These are phyloP conservation scores for Oscheius sp. DNA, from an alignment of 2,888 invertebrate species.

Conservation along the genomic window DNA sequence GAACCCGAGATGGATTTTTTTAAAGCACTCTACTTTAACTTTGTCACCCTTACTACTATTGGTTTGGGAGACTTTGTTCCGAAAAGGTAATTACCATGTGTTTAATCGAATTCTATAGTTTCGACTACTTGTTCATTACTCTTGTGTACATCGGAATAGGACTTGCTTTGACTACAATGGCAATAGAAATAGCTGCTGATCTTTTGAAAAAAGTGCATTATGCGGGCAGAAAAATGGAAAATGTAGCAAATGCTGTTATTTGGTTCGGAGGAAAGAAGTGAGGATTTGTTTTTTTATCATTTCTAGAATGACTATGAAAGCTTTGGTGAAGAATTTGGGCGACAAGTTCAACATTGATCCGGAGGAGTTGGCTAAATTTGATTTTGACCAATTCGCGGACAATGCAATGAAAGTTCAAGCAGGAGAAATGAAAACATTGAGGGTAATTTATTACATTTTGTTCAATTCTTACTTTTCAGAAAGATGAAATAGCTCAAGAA, in stretches of 20 bases:
- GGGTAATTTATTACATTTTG: background rate
- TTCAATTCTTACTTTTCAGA: background rate
- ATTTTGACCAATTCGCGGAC: constrained; percentile 65
- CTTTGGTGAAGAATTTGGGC: constrained; percentile 64
- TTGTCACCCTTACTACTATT: constrained; percentile 65
- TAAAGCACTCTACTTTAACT: constrained; percentile 67
- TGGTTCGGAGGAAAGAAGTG: constrained; percentile 69
- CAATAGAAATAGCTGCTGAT: constrained; percentile 65
- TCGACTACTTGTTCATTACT: constrained; percentile 61
- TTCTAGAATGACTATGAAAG: constrained; percentile 64
- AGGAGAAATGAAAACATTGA: constrained; percentile 56
- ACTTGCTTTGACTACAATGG: constrained; percentile 65
- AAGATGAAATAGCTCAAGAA: background rate
- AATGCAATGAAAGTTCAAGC: constrained; percentile 66
- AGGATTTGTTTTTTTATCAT: background rate
- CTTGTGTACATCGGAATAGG: constrained; percentile 62
- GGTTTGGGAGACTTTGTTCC: constrained; percentile 67
- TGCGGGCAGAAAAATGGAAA: constrained; percentile 64
- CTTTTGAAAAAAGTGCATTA: constrained; percentile 64
- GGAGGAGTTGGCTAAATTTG: constrained; percentile 55
- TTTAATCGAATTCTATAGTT: constrained; percentile 47
- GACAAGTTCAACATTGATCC: constrained; percentile 67
- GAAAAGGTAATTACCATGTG: constrained; percentile 42
- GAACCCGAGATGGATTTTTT: constrained; percentile 68
- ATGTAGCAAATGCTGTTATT: constrained; percentile 60